Conservation (phyloP, 2,797 vertebrate genomes). For the Coccyzus lansbergi region DNA sequence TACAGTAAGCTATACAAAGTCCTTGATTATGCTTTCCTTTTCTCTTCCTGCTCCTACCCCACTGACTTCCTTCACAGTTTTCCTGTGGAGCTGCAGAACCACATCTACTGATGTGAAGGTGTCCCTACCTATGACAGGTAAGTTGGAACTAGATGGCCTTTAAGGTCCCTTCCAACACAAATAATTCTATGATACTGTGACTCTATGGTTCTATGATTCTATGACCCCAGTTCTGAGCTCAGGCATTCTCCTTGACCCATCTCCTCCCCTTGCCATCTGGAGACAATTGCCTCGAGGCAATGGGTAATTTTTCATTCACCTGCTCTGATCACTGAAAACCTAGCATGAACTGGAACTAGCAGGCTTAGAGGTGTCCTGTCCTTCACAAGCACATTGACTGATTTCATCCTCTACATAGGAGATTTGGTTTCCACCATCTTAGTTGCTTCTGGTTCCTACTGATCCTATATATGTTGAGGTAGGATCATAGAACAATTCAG, state of each 20-base stretch:
- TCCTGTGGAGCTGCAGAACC: neutral
- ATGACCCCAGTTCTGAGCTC: neutral
- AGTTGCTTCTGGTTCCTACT: neutral
- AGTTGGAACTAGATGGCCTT: no score
- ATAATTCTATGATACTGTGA: no score
- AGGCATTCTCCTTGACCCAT: neutral
- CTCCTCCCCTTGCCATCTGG: neutral
- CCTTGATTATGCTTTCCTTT: neutral
- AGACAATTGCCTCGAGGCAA: neutral
- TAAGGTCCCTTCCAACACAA: no score
- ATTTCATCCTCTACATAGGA: neutral
- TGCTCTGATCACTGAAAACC: neutral
- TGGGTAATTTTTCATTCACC: neutral
- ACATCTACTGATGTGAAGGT: no score
- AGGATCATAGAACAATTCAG: no score
- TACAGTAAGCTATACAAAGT: neutral
- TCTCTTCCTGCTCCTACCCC: neutral
- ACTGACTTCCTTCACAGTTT: neutral
- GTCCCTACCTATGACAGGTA: no score
- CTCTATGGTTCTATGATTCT: no score
- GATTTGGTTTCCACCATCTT: neutral
- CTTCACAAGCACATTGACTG: neutral
- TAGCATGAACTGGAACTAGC: neutral
- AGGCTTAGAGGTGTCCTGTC: neutral
- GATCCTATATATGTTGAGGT: no score